Percentiles rank a stretch among this genome's conserved stretches.
These are phyloP conservation scores for Ectropis grisescens DNA, from an alignment of 1,140 invertebrate genomes.

Conservation along the genomic window DNA sequence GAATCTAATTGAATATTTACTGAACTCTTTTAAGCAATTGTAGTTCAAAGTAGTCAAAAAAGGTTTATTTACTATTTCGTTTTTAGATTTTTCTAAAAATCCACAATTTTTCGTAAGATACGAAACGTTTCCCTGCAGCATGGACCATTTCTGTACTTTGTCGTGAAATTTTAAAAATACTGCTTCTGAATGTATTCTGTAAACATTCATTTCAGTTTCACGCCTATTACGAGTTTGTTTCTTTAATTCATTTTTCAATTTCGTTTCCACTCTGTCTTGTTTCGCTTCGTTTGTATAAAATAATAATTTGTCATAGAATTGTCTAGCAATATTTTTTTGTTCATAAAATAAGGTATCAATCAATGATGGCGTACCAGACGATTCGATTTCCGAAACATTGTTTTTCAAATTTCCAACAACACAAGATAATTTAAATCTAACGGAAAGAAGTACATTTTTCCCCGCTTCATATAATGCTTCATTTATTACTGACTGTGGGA, in stretches of 20 bases:
- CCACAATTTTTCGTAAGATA: slow-evolving; percentile 4
- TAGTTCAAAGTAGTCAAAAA: slow-evolving; percentile 2
- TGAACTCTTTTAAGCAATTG: slow-evolving; percentile 2
- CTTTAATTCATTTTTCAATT: slow-evolving; percentile 1
- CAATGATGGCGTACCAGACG: too few species aligned
- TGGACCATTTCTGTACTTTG: slow-evolving; percentile 10
- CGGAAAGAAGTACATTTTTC: too few species aligned
- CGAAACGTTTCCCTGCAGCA: not conserved
- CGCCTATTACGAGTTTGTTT: not conserved
- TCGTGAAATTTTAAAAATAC: slow-evolving; percentile 6
- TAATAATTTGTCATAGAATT: slow-evolving; percentile 5
- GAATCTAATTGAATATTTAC: not conserved
- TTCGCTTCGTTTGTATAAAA: slow-evolving; percentile 4
- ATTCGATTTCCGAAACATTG: too few species aligned
- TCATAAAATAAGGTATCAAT: not conserved
- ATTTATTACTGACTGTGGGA: too few species aligned
- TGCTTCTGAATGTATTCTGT: not conserved
- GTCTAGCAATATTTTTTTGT: not conserved
- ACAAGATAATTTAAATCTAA: too few species aligned
- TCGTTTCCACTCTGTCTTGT: slow-evolving; percentile 1
- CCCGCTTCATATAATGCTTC: too few species aligned
- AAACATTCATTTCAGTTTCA: not conserved
- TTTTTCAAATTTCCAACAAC: too few species aligned
- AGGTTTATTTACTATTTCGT: not conserved
- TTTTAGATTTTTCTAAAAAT: not conserved